Evolutionary conservation across 92 coral and sea anemone species (phyloP).

Genomic region (Ricordea florida): DNA sequence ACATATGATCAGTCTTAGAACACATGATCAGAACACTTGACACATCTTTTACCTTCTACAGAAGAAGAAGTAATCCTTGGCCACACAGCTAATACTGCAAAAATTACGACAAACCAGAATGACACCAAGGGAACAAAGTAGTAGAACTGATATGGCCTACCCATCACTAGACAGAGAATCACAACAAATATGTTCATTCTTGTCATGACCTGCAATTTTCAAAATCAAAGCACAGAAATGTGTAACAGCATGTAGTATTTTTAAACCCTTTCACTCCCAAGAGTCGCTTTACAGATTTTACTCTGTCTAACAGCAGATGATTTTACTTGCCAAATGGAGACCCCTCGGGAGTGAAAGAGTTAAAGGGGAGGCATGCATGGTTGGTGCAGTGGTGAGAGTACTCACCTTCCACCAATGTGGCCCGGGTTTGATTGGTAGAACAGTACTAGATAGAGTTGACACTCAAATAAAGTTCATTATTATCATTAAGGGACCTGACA

Average conservation of each 20-base stretch:
- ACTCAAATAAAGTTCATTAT: no score
- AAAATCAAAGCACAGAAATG: background rate
- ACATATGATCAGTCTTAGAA: background rate
- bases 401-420: no score
- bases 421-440: no score
- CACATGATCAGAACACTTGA: background rate
- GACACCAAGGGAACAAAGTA: constrained; percentile 96
- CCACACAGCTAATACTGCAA: constrained; percentile 67
- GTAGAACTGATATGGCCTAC: constrained; percentile 96
- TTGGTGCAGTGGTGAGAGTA: no score
- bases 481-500: no score
- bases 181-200: constrained; percentile 90
- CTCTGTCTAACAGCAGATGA: no score
- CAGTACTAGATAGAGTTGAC: no score
- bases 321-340: no score
- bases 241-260: background rate
- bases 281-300: no score
- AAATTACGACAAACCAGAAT: constrained; percentile 89
- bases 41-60: constrained; percentile 71
- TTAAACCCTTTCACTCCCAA: no score
- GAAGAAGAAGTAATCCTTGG: constrained; percentile 89
- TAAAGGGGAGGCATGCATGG: no score
- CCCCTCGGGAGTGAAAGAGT: no score
- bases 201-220: constrained; percentile 77
- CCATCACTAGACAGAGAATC: constrained; percentile 90